These are phyloP conservation scores for Malacoraja senta DNA, from an alignment of 2,797 vertebrate genomes.

Conservation along the genomic window DNA sequence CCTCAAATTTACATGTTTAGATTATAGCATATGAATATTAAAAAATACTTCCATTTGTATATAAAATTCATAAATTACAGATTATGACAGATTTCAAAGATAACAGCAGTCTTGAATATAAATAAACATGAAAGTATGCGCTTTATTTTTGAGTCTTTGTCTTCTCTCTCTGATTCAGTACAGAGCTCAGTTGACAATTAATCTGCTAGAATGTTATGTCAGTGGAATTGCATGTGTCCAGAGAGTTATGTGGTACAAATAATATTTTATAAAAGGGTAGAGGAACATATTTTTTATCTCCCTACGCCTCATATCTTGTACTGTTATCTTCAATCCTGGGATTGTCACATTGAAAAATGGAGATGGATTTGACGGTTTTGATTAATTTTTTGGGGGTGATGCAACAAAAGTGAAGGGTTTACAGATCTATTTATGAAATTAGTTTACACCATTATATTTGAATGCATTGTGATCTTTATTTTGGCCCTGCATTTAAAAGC, in stretches of 20 bases:
- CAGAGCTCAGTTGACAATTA: not conserved
- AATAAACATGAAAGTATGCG: not conserved
- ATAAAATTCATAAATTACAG: constrained; percentile 4
- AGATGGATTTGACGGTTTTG: constrained; percentile 7
- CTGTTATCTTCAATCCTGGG: no score
- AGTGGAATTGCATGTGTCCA: not conserved
- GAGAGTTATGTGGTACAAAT: not conserved
- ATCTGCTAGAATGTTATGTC: not conserved
- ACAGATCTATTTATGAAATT: not conserved
- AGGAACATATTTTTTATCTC: not conserved
- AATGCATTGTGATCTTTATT: not conserved
- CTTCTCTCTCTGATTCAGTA: not conserved
- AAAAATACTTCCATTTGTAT: not conserved
- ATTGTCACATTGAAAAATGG: constrained; percentile 2
- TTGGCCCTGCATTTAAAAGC: not conserved
- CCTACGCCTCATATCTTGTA: constrained; percentile 33
- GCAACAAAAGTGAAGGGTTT: not conserved
- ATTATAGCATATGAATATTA: not conserved
- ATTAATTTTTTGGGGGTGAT: not conserved
- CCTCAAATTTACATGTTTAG: not conserved
- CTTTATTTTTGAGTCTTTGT: constrained; percentile 7
- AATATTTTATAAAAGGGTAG: not conserved
- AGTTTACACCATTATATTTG: not conserved
- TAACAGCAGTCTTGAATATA: not conserved
- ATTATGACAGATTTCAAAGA: not conserved